Base-by-base conservation (phyloP, 2,888 invertebrate genomes). In the Dicyrtoma fusca region DNA sequence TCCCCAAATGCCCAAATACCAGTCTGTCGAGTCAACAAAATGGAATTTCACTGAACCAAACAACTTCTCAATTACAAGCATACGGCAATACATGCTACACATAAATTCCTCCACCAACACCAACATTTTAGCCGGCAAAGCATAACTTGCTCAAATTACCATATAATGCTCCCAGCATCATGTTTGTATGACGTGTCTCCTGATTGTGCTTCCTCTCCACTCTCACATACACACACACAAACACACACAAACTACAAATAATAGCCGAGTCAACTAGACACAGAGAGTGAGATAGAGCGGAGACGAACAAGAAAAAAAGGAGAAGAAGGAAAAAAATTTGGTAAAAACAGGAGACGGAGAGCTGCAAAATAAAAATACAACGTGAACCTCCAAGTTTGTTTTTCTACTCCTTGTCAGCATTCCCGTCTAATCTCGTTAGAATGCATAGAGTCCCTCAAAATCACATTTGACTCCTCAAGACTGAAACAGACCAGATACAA, bases 81-180 rank as follows among this genome's bases (percentile, higher is more conserved):
- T 8, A n/a, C 51, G 51, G 1, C 11, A 21, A 51, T 21, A 51
- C 51, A 51, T n/a, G 51, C 13, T n/a, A 51, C n/a, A 19, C 51
- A 8, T 4, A 5, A 51, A n/a, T 51, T 51, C n/a, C n/a, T 51
- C 21, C 51, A 51, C 51, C 17, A 17, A 51, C 8, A 51, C 17
- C 17, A 19, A 51, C 11, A 19, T n/a, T 47, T 13, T 1, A 51
- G n/a, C 34, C 34, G 34, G 34, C 34, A 34, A 34, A 34, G 34
- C 34, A 34, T 34, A 34, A 8, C 34, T 34, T 34, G 34, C 34
- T 34, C 25, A 57, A 57, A 57, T 57, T 57, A 57, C 57, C 23
- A 57, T 57, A 11, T 57, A 57, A 57, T 57, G 57, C 23, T 26
- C 57, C 8, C 25, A 57, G 57, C 14, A 21, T 25, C 34, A 34